Base-by-base conservation (phyloP, 2,113 vertebrate genomes). In the Sarotherodon lohbergeri region DNA sequence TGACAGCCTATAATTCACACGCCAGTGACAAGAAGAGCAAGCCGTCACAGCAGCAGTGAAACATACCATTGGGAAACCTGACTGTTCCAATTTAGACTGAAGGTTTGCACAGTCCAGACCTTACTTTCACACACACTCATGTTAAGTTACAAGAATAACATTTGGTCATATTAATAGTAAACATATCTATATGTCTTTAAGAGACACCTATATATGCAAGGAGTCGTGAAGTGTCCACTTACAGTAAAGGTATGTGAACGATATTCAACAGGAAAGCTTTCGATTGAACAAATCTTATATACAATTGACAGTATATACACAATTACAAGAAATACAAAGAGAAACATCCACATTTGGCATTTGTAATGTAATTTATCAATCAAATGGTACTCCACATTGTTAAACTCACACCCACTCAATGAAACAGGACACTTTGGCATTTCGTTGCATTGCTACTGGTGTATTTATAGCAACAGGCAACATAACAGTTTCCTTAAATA, bases 1-100 rank as follows among this genome's bases (percentile, higher is more conserved):
- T 41, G 59, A 79, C 87, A 88, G 81, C 55, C 76, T 83, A 88
- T 92, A 92, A 94, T 82, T 93, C 92, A 90, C 52, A 89, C 56
- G 13, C n/a, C 79, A 76, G 55, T 76, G 87, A 84, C 83, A 94
- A 87, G 87, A 89, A 73, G 88, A 68, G 83, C 36, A 9, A 90
- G 83, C 86, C 4, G 52, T 80, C 73, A 68, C 50, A 36, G 86
- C 80, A 82, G 87, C 83, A 80, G 71, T 34, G 41, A 89, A 87
- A 88, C 80, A 78, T 10, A 86, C 56, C 76, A 63, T 14, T 52
- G 4, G 6, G 81, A 73, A 73, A 85, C 86, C 76, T 71, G 80
- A 81, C 91, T 52, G 73, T n/a, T 34, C 27, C 73, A 78, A 27
- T 78, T 52, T 52, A 78, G 27, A 13, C 73, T 82, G 78, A 50